These are phyloP conservation scores for Isichthys henryi DNA, from an alignment of 2,113 vertebrate species.

Conservation along the genomic window DNA sequence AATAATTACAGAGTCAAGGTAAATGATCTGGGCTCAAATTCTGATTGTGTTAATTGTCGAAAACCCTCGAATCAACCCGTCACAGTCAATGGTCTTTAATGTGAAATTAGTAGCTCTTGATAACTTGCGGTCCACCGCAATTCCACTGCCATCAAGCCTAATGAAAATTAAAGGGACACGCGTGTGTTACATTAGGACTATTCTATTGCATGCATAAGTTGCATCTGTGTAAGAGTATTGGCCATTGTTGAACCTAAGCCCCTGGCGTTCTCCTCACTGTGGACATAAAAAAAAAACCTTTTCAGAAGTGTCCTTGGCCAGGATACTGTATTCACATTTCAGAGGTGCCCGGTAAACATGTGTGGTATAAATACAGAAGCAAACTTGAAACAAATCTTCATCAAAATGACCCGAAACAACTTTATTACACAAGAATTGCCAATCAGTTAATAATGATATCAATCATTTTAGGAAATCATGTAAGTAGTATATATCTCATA, in stretches of 20 bases:
- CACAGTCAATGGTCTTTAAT: conserved; percentile 99
- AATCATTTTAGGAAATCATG: not conserved
- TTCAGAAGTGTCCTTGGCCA: conserved; percentile 42
- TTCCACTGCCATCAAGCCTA: conserved; percentile 95
- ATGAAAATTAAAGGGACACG: conserved; percentile 62
- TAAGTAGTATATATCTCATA: not conserved
- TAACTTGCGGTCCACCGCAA: conserved; percentile 97
- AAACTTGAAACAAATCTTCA: not conserved
- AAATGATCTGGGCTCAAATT: conserved; percentile 96
- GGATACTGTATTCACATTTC: not conserved
- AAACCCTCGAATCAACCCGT: conserved; percentile 95
- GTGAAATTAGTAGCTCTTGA: conserved; percentile 99
- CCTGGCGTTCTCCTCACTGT: conserved; percentile 41
- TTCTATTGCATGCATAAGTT: conserved; percentile 46
- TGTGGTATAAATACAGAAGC: not conserved
- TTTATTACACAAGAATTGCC: not conserved
- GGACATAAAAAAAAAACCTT: conserved; percentile 35
- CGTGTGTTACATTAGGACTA: conserved; percentile 56
- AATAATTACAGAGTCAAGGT: conserved; percentile 96
- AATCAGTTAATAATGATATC: not conserved
- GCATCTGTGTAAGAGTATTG: conserved; percentile 44
- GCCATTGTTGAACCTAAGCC: conserved; percentile 47
- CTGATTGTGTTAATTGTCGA: conserved; percentile 99
- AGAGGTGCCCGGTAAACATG: not conserved
- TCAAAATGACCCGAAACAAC: not conserved